These are phyloP conservation scores for Pampusana beccarii DNA, from an alignment of 2,113 vertebrate species.

Conservation along the genomic window DNA sequence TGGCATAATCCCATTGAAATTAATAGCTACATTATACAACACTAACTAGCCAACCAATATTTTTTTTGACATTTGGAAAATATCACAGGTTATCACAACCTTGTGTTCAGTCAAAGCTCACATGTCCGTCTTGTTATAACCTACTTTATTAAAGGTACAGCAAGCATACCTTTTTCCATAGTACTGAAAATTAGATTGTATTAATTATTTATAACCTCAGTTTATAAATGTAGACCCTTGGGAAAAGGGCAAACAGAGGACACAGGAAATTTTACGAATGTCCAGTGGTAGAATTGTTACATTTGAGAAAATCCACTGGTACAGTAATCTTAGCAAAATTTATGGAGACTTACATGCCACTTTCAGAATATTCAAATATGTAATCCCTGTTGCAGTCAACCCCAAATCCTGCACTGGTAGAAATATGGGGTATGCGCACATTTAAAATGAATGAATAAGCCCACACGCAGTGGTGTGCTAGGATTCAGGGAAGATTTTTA, in stretches of 20 bases:
- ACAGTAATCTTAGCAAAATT: not conserved
- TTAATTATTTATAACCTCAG: not conserved
- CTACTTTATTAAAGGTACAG: not conserved
- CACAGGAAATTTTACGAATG: not conserved
- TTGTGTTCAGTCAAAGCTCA: not conserved
- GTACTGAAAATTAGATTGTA: not conserved
- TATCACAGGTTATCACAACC: slow-evolving; percentile 14
- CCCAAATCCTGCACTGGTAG: not conserved
- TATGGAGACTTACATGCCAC: not conserved
- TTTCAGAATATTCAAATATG: not conserved
- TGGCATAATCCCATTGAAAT: not conserved
- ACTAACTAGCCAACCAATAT: not conserved
- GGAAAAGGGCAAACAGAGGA: not conserved
- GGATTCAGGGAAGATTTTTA: not conserved
- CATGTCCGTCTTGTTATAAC: not conserved
- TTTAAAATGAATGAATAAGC: not conserved
- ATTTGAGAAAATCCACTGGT: not conserved
- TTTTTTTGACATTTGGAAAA: not conserved
- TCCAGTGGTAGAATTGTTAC: not conserved
- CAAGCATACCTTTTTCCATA: not conserved
- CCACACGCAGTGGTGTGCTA: accelerated
- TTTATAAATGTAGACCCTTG: not conserved
- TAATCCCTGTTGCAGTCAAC: not conserved
- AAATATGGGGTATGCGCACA: not conserved
- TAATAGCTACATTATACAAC: not conserved